Evolutionary conservation across 1,140 invertebrate species (phyloP), one percentile per base, ranked within the genome.

Genomic region (Achroia grisella): DNA sequence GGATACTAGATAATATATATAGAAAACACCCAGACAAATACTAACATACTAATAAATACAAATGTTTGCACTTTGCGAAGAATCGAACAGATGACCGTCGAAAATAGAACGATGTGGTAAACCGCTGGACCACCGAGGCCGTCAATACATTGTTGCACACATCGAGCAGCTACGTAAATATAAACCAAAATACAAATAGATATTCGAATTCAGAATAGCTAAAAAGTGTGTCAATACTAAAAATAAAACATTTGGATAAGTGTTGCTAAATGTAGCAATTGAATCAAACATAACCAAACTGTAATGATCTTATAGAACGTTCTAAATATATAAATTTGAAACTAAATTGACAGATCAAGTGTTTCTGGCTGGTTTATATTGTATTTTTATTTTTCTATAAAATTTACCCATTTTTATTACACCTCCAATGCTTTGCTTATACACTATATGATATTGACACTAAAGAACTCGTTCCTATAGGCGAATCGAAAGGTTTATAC

Each of bases 381-480:
- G 12, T 27, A 54, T 59, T 68, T 70, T 65, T 71, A 67, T 62
- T 69, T 65, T 59, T 56, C 50, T 61, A 59, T 64, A 64, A 58
- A 60, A 56, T 39, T 47, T 43, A 23, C 17, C 37, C 34, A 58
- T 35, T 56, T 63, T 71, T 64, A 73, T 70, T 63, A 48, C 23
- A 47, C 62, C 70, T 66, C 72, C 68, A 66, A 70, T 68, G 65
- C 55, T 48, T 44, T 29, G 40, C 55, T 48, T 51, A 48, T 45
- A 15, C 35, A 52, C 48, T 30, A 59, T 65, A 66, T 68, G 62
- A 75, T 71, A 69, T 71, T 64, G 58, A 66, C 63, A 53, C 58
- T 72, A 23, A 23, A 23, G 17, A 23, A 23, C 6, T 2, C 2
- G 44, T 51, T 43, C 39, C 53, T 58, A 43, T 33, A 50, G 55